Percentiles rank a stretch among this genome's conserved stretches.
These are phyloP conservation scores for Ypsolopha scabrella DNA, from an alignment of 2,888 invertebrate species.

Conservation along the genomic window DNA sequence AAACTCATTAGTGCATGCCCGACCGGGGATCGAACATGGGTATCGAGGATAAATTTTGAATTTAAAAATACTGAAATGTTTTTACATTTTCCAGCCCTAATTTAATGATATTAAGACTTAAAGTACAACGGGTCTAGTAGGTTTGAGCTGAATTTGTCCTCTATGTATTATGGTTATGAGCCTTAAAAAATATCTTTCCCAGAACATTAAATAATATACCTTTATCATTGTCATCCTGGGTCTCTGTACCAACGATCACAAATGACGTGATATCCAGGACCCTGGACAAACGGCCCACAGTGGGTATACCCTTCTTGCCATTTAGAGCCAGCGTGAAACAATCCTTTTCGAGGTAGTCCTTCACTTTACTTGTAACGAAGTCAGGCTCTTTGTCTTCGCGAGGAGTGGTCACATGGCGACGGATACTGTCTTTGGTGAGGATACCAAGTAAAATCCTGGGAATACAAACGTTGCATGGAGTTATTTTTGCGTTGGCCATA, in stretches of 20 bases:
- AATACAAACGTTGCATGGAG: neutral
- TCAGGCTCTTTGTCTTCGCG: neutral
- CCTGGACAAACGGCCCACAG: conserved; percentile 76
- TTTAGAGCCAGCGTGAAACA: conserved; percentile 15
- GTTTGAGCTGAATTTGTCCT: too few species aligned
- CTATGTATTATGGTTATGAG: too few species aligned
- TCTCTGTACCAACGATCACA: conserved; percentile 63
- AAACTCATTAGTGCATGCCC: too few species aligned
- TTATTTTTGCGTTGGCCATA: too few species aligned
- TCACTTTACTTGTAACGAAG: neutral
- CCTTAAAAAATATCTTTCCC: too few species aligned
- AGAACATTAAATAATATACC: too few species aligned
- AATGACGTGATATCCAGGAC: conserved; percentile 80
- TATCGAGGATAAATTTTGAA: too few species aligned
- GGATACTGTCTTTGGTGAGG: conserved; percentile 52
- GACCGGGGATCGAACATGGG: too few species aligned
- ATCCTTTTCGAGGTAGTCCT: neutral
- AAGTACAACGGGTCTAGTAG: too few species aligned
- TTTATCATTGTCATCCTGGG: conserved; percentile 5
- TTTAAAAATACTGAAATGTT: too few species aligned
- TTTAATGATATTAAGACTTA: too few species aligned
- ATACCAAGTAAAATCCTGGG: conserved; percentile 19
- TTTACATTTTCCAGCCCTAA: too few species aligned
- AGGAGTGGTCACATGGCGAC: conserved; percentile 42
- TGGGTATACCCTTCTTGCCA: conserved; percentile 36